These are phyloP conservation scores for Gymnothorax reevesii DNA, from an alignment of 2,797 vertebrate genomes.

Conservation along the genomic window DNA sequence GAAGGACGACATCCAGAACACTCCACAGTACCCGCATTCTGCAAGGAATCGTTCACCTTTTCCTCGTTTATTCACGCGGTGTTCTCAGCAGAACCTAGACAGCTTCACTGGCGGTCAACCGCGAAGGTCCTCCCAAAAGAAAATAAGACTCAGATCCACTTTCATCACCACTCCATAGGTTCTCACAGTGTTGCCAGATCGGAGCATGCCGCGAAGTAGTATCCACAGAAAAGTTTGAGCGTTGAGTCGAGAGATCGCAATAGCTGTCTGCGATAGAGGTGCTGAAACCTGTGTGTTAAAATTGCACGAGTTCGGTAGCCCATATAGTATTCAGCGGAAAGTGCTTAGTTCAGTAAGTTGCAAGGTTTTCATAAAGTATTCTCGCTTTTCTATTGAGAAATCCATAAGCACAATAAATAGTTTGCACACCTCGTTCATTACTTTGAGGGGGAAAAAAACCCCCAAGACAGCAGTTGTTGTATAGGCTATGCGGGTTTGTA, in stretches of 20 bases:
- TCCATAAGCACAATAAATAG: too few species aligned
- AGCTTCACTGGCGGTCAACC: slow-evolving; percentile 59
- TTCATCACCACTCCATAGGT: slow-evolving; percentile 56
- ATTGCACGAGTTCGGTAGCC: slow-evolving; percentile 78
- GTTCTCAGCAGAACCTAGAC: slow-evolving; percentile 64
- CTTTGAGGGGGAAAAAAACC: too few species aligned
- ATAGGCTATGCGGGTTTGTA: too few species aligned
- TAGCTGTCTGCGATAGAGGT: slow-evolving; percentile 42
- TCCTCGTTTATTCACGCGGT: slow-evolving; percentile 56
- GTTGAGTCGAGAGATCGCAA: slow-evolving; percentile 55
- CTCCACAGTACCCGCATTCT: slow-evolving; percentile 81
- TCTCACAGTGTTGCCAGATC: slow-evolving; percentile 53
- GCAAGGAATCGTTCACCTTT: slow-evolving; percentile 53
- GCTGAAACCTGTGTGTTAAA: slow-evolving; percentile 69
- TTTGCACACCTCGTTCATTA: too few species aligned
- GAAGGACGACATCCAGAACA: slow-evolving; percentile 82
- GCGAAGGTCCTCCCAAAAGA: slow-evolving; percentile 58
- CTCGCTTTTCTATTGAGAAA: too few species aligned
- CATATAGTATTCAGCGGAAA: slow-evolving; percentile 38
- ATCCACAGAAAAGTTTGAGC: slow-evolving; percentile 74
- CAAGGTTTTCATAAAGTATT: too few species aligned
- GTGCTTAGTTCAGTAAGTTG: neutral
- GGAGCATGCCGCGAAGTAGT: slow-evolving; percentile 68
- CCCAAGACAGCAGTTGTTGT: too few species aligned
- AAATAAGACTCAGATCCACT: slow-evolving; percentile 50